A percentile compares a stretch with the other conserved stretches of the same genome.
These are phyloP conservation scores for Zaprionus nigranus DNA, from an alignment of 1,140 invertebrate genomes.

Conservation along the genomic window DNA sequence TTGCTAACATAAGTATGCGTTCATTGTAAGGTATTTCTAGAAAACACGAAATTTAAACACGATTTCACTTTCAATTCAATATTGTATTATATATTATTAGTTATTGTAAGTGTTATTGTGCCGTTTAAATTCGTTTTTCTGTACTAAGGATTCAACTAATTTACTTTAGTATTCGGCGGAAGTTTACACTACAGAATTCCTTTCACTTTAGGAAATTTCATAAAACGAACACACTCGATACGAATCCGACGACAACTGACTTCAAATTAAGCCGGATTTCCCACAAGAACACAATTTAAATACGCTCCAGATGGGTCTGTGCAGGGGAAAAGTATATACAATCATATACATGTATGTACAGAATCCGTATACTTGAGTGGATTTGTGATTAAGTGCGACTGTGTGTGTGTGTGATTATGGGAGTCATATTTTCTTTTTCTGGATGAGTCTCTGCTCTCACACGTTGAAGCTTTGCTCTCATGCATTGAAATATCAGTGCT, in stretches of 20 bases:
- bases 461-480: background rate
- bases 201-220: background rate
- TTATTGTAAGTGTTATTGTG: background rate
- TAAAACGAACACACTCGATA: constrained; percentile 34
- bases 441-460: background rate
- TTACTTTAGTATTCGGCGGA: background rate
- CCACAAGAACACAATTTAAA: constrained; percentile 68
- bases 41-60: background rate
- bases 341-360: constrained; percentile 19
- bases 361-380: background rate
- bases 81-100: background rate
- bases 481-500: background rate
- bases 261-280: constrained; percentile 69
- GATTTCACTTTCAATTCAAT: background rate
- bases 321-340: constrained; percentile 25
- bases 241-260: constrained; percentile 52
- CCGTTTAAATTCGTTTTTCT: background rate
- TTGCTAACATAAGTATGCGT: too few species aligned
- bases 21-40: background rate
- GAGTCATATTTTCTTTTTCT: background rate
- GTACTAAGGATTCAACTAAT: background rate
- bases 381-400: constrained; percentile 9
- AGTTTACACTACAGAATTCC: background rate
- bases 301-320: constrained; percentile 40
- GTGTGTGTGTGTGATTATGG: background rate